A percentile compares a stretch with the other conserved stretches of the same genome.
phyloP scores from a whole-genome alignment of 1,140 invertebrate species.

The Drosophila rhopaloa region DNA sequence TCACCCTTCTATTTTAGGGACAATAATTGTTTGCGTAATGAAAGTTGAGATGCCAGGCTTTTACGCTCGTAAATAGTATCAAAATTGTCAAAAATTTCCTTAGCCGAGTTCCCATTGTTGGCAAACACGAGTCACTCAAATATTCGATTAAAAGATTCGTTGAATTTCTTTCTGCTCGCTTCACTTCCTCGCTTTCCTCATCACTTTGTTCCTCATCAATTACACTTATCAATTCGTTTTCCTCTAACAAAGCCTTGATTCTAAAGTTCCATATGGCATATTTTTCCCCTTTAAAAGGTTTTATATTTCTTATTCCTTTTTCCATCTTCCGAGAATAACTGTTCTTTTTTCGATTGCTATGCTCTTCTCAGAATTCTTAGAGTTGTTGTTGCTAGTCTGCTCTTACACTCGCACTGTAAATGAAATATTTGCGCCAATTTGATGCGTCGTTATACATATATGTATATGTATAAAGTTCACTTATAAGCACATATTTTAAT shows the following conservation, averaged over 20 bases:
- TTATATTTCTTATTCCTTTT: constrained; percentile 11
- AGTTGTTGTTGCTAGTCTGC: neutral
- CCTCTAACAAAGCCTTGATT: constrained; percentile 19
- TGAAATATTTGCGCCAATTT: neutral
- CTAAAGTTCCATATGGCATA: constrained; percentile 18
- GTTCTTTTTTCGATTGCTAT: neutral
- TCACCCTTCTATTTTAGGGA: constrained; percentile 18
- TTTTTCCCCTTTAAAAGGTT: neutral
- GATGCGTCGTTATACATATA: constrained; percentile 5
- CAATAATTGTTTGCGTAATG: constrained; percentile 23
- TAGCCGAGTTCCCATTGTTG: constrained; percentile 3
- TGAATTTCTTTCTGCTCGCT: constrained; percentile 11
- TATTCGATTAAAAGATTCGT: constrained; percentile 6
- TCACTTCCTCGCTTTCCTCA: constrained; percentile 2
- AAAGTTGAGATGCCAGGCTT: constrained; percentile 15
- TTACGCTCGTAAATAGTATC: constrained; percentile 7
- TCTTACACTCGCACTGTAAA: constrained; percentile 9
- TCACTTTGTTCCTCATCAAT: constrained; percentile 6
- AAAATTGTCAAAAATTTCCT: constrained; percentile 8
- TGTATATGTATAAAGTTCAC: neutral
- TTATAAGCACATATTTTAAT: neutral
- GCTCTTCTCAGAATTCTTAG: constrained; percentile 10
- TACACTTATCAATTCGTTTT: constrained; percentile 12
- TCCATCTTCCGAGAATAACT: constrained; percentile 19
- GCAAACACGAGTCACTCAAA: constrained; percentile 10